Base-by-base conservation (phyloP, 2,888 invertebrate species). In the Drosophila rubida region DNA sequence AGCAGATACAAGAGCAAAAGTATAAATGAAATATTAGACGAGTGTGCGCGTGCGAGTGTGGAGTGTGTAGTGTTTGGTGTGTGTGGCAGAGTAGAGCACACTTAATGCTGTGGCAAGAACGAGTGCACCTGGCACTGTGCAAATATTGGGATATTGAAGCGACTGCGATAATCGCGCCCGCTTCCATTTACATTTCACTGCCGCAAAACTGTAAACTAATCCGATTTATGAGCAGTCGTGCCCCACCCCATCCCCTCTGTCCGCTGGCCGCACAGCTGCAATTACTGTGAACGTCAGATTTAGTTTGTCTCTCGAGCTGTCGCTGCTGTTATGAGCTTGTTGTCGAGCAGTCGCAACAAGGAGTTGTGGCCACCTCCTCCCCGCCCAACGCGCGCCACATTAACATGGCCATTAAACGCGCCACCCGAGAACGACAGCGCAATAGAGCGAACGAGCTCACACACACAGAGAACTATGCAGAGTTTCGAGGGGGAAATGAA, bases 381-480 rank as follows among this genome's bases (percentile, higher is more conserved):
- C 41, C 19, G 19, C 14, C 16, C 30, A 25, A 39, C 50, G 54
- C n/a, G 39, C 22, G 39, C 22, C 57, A 71, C 84, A 87, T 80
- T 80, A 84, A 80, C 81, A 80, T 84, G 84, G 27, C 74, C 81
- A 83, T 80, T 86, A 80, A 84, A 78, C 60, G 69, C 45, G 63
- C 51, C 60, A 49, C 14, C 58, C 57, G 35, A 48, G 45, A 48
- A 27, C 35, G 42, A 4, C 3, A 16, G 25, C 51, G 42, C 30
- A 3, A 32, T 11, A 32, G 16, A 19, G 16, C 16, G 41, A 19
- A 6, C n/a, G n/a, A n/a, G n/a, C n/a, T n/a, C n/a, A n/a, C n/a
- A n/a, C n/a, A n/a, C n/a, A n/a, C n/a, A n/a, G n/a, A n/a, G n/a
- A n/a, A n/a, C n/a, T n/a, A n/a, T n/a, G 7, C 6, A 7, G 7